phyloP scores from a whole-genome alignment of 2,888 invertebrate species.

The Tribolium freemani region DNA sequence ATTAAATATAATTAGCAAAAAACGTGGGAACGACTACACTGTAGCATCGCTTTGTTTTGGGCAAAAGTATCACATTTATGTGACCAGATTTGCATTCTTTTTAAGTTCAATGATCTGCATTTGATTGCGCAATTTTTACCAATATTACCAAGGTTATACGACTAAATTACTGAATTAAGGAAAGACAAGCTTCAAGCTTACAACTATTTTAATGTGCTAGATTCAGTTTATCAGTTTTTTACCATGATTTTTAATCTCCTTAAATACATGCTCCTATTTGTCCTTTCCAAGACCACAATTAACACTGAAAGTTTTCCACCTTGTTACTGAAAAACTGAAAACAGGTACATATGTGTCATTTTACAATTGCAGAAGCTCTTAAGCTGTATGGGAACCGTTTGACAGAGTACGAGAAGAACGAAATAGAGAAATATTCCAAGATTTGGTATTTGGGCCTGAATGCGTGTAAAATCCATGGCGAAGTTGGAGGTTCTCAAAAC shows the following conservation, averaged over 20 bases:
- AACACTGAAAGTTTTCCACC: too few relatives aligned
- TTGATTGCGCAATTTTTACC: background rate
- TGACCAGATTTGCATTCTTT: conserved; percentile 1
- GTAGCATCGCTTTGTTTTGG: background rate
- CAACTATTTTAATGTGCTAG: too few relatives aligned
- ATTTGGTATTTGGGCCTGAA: conserved; percentile 94
- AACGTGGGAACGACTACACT: conserved; percentile 21
- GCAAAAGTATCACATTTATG: conserved; percentile 1
- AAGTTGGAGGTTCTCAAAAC: conserved; percentile 84
- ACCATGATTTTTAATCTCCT: too few relatives aligned
- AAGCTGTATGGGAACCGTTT: conserved; percentile 87
- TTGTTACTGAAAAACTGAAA: too few relatives aligned
- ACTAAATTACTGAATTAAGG: too few relatives aligned
- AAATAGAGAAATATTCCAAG: conserved; percentile 92
- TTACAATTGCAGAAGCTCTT: conserved; percentile 78
- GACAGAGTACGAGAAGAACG: conserved; percentile 91
- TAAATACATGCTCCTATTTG: too few relatives aligned
- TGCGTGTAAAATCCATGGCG: conserved; percentile 87
- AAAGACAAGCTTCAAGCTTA: too few relatives aligned
- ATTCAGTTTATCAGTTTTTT: too few relatives aligned
- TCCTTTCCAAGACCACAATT: too few relatives aligned
- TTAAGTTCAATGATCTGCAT: conserved; percentile 3
- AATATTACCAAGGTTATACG: background rate
- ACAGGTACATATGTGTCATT: background rate
- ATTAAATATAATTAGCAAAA: background rate